Percentiles rank a stretch among this genome's conserved stretches.
phyloP scores from a whole-genome alignment of 2,113 vertebrate species.

The Paedocypris sp. region DNA sequence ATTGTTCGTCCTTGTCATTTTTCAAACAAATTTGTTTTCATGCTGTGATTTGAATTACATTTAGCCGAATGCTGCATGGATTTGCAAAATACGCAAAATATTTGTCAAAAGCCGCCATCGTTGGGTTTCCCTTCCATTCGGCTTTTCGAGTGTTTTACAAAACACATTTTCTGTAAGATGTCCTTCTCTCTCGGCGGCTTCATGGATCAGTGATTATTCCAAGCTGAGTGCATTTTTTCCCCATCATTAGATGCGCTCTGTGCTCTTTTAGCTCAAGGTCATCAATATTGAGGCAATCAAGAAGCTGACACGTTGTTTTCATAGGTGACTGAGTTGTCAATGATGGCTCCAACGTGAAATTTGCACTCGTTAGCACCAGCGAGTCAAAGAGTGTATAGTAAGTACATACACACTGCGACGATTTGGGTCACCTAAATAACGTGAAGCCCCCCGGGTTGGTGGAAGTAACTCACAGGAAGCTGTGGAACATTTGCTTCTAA shows the following conservation, averaged over 20 bases:
- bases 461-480: neutral
- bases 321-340: slow-evolving; percentile 32
- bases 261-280: slow-evolving; percentile 38
- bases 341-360: slow-evolving; percentile 20
- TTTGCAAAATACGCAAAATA: too few relatives aligned
- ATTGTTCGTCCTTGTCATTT: too few relatives aligned
- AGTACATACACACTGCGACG: neutral
- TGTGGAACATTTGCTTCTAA: neutral
- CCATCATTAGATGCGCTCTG: slow-evolving; percentile 25
- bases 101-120: too few relatives aligned
- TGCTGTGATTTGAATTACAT: too few relatives aligned
- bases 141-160: neutral
- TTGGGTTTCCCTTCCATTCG: too few relatives aligned
- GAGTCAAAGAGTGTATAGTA: neutral
- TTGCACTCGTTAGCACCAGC: slow-evolving; percentile 14
- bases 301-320: slow-evolving; percentile 32
- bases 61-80: too few relatives aligned
- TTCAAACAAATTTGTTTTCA: too few relatives aligned
- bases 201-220: slow-evolving; percentile 14
- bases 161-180: neutral
- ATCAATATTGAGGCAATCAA: slow-evolving; percentile 37
- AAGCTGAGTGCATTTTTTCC: slow-evolving; percentile 15
- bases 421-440: slow-evolving; percentile 17
- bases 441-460: neutral
- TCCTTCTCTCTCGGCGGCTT: neutral